Conservation (phyloP, 2,113 vertebrate genomes). For the Ardeotis arabs region DNA sequence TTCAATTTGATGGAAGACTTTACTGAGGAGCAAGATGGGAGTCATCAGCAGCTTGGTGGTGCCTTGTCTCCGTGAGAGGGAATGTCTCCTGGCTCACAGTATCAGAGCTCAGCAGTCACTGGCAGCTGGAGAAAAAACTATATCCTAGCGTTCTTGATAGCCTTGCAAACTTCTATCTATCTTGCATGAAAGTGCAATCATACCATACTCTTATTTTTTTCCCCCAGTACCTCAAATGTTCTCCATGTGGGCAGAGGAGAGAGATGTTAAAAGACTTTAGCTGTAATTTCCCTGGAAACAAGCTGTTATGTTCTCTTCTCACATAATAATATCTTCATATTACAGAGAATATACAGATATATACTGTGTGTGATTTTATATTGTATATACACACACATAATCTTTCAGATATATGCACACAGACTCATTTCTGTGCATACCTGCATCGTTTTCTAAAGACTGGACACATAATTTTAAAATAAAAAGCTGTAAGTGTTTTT, state of each 20-base stretch:
- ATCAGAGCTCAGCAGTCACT: neutral
- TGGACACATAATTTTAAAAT: neutral
- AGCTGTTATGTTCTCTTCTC: neutral
- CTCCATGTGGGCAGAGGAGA: neutral
- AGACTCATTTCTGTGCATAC: neutral
- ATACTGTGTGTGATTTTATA: neutral
- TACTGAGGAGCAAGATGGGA: neutral
- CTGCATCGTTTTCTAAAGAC: neutral
- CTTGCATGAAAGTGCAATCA: neutral
- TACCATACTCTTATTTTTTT: neutral
- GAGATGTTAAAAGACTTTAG: neutral
- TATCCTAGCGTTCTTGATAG: neutral
- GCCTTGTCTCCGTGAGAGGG: neutral
- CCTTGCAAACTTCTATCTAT: neutral
- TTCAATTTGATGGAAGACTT: neutral
- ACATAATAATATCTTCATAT: neutral
- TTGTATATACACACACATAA: neutral
- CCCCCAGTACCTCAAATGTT: neutral
- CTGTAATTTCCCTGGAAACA: slow-evolving; percentile 1
- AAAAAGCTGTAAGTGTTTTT: neutral
- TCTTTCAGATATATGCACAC: neutral
- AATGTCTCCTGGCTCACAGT: neutral
- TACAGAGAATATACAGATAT: neutral
- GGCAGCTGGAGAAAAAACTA: neutral
- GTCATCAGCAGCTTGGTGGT: neutral